Evolutionary conservation across 2,888 invertebrate genomes (phyloP), one percentile per base, ranked within the genome.

Genomic region (Eupithecia pulchellata): DNA sequence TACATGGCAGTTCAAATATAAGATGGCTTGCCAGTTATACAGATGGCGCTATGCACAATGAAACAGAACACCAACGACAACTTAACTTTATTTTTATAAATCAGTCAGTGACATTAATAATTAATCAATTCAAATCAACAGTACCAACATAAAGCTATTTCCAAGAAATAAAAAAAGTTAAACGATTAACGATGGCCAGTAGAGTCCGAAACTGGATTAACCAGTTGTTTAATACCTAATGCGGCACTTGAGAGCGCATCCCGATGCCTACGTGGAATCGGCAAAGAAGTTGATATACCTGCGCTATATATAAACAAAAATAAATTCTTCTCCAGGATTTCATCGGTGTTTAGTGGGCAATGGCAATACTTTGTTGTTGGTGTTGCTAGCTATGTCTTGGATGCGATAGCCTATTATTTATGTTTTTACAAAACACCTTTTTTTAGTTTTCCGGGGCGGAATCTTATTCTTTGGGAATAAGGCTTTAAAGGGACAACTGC

Each of bases 301-400:
- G 75, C n/a, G 82, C 81, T 87, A 86, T 86, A 85, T 85, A 81
- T 86, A 85, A 80, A 84, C 76, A 72, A 80, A 84, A 87, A 86
- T 82, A 86, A 86, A 75, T 25, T 64, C n/a, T 52, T 55, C 60
- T 73, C 73, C 73, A 67, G 75, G 64, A 73, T 76, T 72, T 72
- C 39, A 72, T 64, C 14, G 58, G 58, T 62, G 47, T 66, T 66
- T 52, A 52, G 30, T 70, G 64, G 66, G 14, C 64, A 69, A 52
- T 52, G 67, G 14, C 64, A 69, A 52, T 52, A 65, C 63, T 66
- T 65, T 60, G 57, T 64, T 47, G 34, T 34, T 20, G 60, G 66
- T 67, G 75, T 75, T 74, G 73, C 75, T 65, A 72, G 4, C 17
- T 52, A 66, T 29, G 29, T 27, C 17, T 29, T 29, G 25, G 30